phyloP scores from a whole-genome alignment of 2,113 vertebrate genomes.

The Gobio gobio region DNA sequence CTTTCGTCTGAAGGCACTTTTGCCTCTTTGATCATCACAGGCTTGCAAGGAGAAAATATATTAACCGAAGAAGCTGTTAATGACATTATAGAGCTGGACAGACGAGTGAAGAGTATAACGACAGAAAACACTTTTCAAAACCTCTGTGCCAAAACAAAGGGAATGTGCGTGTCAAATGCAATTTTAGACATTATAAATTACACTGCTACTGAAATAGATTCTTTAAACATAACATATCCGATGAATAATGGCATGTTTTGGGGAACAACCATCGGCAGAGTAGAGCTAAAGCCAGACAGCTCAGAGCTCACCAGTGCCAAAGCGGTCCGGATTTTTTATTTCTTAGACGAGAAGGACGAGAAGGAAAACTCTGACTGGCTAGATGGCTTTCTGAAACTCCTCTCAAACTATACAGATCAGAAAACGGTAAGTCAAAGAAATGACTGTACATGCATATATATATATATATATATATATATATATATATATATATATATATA shows the following conservation, averaged over 20 bases:
- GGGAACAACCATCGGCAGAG: constrained; percentile 33
- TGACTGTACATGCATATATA: no score
- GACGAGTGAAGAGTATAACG: constrained; percentile 13
- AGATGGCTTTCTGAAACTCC: background rate
- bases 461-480: no score
- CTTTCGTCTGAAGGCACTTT: constrained; percentile 64
- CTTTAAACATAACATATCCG: constrained; percentile 50
- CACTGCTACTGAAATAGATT: background rate
- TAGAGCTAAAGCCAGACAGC: background rate
- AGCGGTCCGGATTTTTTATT: constrained; percentile 46
- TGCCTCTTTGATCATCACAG: constrained; percentile 63
- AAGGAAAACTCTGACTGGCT: constrained; percentile 6
- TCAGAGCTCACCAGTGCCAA: background rate
- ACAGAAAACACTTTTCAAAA: constrained; percentile 11
- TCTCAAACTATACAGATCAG: background rate
- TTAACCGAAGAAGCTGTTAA: constrained; percentile 51
- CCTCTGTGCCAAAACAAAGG: constrained; percentile 43
- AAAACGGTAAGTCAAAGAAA: background rate
- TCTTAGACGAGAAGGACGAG: constrained; percentile 26
- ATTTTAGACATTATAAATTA: constrained; percentile 48
- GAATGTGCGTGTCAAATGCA: constrained; percentile 43
- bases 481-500: background rate
- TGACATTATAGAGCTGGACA: constrained; percentile 63
- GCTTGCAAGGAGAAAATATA: constrained; percentile 33
- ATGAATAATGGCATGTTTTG: background rate